Evolutionary conservation across 2,797 vertebrate species (phyloP).

Genomic region (Coreius guichenoti): DNA sequence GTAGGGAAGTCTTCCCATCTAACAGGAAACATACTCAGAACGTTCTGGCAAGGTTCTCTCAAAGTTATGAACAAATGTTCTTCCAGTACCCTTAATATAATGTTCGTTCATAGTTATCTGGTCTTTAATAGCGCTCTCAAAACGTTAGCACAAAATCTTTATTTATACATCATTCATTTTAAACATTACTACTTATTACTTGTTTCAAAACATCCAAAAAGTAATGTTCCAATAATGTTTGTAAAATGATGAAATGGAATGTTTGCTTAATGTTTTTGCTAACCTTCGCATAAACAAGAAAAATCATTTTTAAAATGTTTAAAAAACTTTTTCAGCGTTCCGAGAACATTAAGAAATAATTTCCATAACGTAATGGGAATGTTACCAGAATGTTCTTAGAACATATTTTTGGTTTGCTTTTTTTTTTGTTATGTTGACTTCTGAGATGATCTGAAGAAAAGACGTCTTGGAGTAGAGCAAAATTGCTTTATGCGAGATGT

Average conservation of each 20-base stretch:
- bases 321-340: background rate
- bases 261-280: too few species aligned
- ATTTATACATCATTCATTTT: background rate
- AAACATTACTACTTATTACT: background rate
- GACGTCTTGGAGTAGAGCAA: background rate
- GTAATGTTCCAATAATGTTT: too few species aligned
- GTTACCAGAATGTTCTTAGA: too few species aligned
- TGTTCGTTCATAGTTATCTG: background rate
- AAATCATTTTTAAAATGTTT: too few species aligned
- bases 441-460: background rate
- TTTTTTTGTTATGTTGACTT: background rate
- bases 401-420: background rate
- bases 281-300: too few species aligned
- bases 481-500: background rate
- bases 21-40: background rate
- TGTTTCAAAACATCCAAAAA: background rate
- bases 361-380: background rate
- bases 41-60: background rate
- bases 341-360: background rate
- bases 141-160: background rate
- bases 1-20: background rate
- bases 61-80: background rate
- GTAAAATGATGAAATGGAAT: too few species aligned
- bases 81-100: background rate
- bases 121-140: background rate